Evolutionary conservation across 2,888 invertebrate species (phyloP), one percentile per base, ranked within the genome.

Genomic region (Heliconius erato): DNA sequence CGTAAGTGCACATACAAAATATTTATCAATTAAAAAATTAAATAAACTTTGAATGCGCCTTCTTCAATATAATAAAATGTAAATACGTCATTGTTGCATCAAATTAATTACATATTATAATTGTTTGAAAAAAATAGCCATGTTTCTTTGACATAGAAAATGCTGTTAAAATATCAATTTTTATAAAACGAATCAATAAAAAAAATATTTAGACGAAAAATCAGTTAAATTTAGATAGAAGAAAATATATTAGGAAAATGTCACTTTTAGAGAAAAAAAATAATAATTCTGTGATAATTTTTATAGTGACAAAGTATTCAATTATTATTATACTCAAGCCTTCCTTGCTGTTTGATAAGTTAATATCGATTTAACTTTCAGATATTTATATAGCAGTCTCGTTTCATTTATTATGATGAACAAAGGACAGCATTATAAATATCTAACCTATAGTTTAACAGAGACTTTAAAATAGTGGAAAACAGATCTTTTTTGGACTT

Each of bases 281-380:
- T 79, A 81, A 82, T 81, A 81, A 84, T 85, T 85, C 86, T 87
- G 87, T 86, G 86, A 87, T 87, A 86, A 87, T 86, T 84, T 83
- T 78, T 76, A 86, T 85, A 85, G 78, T 85, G 80, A 84, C 84
- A 81, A 85, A 79, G 76, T 63, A 84, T 82, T 81, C 44, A 69
- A 78, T 74, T 40, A 79, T 78, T 40, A 76, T 79, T 74, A 67
- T 23, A 74, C 59, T 81, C 76, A 68, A 74, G 23, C 3, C 32
- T 71, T 71, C 44, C 26, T 72, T 26, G 16, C 44, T 49, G 16
- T 26, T 72, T 72, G 44, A 72, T 72, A 72, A 26, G 26, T 19
- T 72, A 19, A 72, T 26, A 9, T 3, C 28, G 49, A 72, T 44
- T 72, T 49, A 72, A 14, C 44, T 44, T 19, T 44, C 26, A 49